These are phyloP conservation scores for Ectemnius lituratus DNA, from an alignment of 2,888 invertebrate species.

Conservation along the genomic window DNA sequence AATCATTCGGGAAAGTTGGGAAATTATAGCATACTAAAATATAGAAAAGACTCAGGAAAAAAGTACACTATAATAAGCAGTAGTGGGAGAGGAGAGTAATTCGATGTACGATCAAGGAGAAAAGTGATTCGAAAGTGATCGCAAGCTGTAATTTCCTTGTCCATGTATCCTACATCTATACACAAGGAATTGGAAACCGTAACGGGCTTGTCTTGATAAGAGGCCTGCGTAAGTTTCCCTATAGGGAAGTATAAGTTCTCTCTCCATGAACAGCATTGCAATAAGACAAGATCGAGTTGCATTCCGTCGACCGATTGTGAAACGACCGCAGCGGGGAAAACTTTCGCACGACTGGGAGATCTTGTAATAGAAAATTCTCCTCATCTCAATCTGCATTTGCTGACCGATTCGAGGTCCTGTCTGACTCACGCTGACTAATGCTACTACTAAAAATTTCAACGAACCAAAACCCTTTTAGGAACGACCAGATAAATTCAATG, in stretches of 20 bases:
- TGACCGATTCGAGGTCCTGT: too few relatives aligned
- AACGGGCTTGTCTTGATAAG: neutral
- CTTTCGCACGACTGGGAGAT: neutral
- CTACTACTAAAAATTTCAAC: too few relatives aligned
- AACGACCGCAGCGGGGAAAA: neutral
- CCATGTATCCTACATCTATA: neutral
- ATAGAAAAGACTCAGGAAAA: too few relatives aligned
- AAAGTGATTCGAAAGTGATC: conserved; percentile 13
- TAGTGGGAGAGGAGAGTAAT: neutral
- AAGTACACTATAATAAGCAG: too few relatives aligned
- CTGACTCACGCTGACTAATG: too few relatives aligned
- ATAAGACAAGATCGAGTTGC: conserved; percentile 12
- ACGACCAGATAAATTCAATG: too few relatives aligned
- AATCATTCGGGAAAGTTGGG: too few relatives aligned
- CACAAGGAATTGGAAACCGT: neutral
- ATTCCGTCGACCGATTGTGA: conserved; percentile 19
- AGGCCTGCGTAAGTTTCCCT: neutral
- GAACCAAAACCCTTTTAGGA: too few relatives aligned
- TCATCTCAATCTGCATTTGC: neutral
- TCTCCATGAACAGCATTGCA: neutral
- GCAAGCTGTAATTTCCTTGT: neutral
- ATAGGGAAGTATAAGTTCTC: conserved; percentile 12
- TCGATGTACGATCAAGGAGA: neutral
- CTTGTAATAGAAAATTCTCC: neutral
- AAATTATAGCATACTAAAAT: too few relatives aligned